Evolutionary conservation across 2,113 vertebrate genomes (phyloP), one percentile per base, ranked within the genome.

Genomic region (Daubentonia madagascariensis): DNA sequence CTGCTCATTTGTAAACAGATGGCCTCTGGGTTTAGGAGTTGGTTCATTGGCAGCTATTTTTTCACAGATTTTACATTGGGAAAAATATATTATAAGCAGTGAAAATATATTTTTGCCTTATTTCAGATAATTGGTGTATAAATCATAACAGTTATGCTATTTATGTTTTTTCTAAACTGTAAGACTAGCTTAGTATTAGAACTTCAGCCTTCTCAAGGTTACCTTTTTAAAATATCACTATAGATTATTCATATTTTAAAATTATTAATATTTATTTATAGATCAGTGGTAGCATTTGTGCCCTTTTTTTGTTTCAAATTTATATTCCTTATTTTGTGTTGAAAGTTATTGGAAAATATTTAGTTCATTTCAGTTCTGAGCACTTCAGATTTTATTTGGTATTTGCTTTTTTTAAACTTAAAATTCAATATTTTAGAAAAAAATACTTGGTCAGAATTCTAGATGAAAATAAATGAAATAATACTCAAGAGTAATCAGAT

Each of bases 1-100:
- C 92, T 91, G 72, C 45, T 94, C 5, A 0, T 96, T 97, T 94
- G 92, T 90, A 85, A 97, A 81, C 80, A 96, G 48, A 37, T 80
- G 45, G 28, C 22, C 57, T 86, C 80, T 91, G 40, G 52, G 72
- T 73, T 92, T 96, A n/a, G 23, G 28, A 80, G 30, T 65, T 95
- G 78, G 8, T 83, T 96, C 40, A 78, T 32, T 78, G 59, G 23
- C 54, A 85, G 35, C 18, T 70, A 65, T 80, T 80, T 52, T 61
- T 7, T 2, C 6, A 59, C 37, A 67, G 37, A 87, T 91, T 96
- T 96, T 57, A 89, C 70, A 40, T 68, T 85, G 52, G 59, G n/a
- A 18, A 89, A 89, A 85, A 25, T 78, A 80, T 79, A 68, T 25
- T 25, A 48, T 75, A 68, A 57, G 2, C 80, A 96, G 45, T 91